These are phyloP conservation scores for Danaus chrysippus DNA, from an alignment of 2,888 invertebrate species.

Conservation along the genomic window DNA sequence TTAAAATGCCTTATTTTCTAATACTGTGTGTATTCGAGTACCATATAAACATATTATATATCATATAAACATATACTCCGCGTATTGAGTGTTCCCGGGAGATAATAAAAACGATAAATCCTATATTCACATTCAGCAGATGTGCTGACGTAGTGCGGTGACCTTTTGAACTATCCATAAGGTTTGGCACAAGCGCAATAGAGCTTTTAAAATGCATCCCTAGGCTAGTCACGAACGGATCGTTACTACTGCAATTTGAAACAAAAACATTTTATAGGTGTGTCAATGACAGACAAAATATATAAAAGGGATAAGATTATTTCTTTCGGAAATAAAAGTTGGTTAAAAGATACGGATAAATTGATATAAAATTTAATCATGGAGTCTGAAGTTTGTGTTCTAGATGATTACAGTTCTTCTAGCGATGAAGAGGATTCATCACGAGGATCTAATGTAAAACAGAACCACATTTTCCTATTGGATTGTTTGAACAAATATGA, in stretches of 20 bases:
- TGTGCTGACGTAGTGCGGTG: constrained; percentile 2
- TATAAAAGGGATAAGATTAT: background rate
- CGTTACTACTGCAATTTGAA: background rate
- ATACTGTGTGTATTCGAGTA: too few relatives aligned
- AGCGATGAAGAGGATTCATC: background rate
- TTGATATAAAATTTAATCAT: background rate
- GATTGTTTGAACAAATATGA: background rate
- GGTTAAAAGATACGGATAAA: background rate
- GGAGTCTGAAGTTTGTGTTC: background rate
- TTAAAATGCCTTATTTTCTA: too few relatives aligned
- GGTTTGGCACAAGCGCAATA: constrained; percentile 6
- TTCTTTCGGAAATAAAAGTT: background rate
- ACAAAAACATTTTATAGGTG: background rate
- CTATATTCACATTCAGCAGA: background rate
- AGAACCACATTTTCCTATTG: background rate
- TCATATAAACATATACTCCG: too few relatives aligned
- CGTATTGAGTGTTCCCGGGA: too few relatives aligned
- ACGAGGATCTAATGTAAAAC: background rate
- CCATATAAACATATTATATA: too few relatives aligned
- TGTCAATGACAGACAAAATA: background rate
- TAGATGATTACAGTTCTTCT: constrained; percentile 2
- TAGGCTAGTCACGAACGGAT: background rate
- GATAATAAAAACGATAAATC: background rate
- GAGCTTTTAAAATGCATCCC: background rate
- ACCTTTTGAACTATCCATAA: background rate